Conservation (phyloP, 1,140 invertebrate species). For the Andrena cerasifolii region DNA sequence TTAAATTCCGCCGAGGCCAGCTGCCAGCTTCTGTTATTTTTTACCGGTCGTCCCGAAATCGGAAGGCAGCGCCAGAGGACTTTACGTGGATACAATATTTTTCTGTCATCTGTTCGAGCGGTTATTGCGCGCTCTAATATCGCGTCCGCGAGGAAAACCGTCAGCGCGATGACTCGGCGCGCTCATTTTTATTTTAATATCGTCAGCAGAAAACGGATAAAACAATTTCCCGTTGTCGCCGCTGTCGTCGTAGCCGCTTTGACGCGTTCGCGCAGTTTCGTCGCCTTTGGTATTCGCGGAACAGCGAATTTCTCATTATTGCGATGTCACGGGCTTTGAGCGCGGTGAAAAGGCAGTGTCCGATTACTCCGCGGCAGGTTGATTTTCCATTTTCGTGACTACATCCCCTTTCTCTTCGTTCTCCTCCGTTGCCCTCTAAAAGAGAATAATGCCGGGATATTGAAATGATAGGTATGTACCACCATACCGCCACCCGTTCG, state of each 20-base stretch:
- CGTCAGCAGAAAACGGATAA: background rate
- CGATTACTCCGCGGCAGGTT: slow-evolving; percentile 29
- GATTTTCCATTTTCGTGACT: slow-evolving; percentile 36
- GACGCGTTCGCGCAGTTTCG: background rate
- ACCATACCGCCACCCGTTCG: background rate
- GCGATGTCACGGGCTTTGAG: slow-evolving; percentile 38
- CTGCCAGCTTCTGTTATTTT: slow-evolving; percentile 7
- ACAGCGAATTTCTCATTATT: slow-evolving; percentile 59
- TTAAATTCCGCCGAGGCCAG: slow-evolving; percentile 16
- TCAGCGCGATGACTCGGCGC: background rate
- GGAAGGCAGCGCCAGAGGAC: background rate
- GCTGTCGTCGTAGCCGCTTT: background rate
- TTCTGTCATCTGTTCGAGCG: background rate
- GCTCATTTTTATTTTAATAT: slow-evolving; percentile 1
- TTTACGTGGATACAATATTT: background rate
- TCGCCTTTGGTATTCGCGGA: slow-evolving; percentile 8
- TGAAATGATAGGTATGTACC: background rate
- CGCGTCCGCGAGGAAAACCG: background rate
- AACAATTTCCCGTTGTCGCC: slow-evolving; percentile 14
- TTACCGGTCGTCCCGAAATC: background rate
- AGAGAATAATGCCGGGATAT: slow-evolving; percentile 13
- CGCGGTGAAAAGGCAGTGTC: slow-evolving; percentile 19
- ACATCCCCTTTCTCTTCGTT: background rate
- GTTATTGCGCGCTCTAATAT: background rate
- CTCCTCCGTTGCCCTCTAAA: background rate